Conservation (phyloP, 2,888 invertebrate species). For the Meta bourneti region DNA sequence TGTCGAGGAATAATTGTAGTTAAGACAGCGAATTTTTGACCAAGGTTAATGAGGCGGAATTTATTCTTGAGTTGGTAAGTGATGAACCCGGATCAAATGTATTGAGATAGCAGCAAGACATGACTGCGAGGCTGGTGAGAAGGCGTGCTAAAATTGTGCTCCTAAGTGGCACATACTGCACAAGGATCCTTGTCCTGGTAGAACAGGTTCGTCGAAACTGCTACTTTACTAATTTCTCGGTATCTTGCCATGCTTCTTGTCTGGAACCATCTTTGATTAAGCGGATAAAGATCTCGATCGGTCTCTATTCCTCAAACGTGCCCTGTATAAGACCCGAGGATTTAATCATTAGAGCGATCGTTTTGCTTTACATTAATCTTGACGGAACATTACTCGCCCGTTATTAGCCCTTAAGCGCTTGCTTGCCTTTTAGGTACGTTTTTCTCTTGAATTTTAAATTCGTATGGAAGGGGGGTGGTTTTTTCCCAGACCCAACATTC, state of each 20-base stretch:
- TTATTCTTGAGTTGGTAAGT: slow-evolving; percentile 45
- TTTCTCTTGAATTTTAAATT: slow-evolving; percentile 44
- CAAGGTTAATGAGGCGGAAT: slow-evolving; percentile 52
- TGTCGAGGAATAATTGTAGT: neutral
- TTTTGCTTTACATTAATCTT: slow-evolving; percentile 60
- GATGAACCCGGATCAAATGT: slow-evolving; percentile 68
- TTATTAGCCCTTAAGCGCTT: slow-evolving; percentile 34
- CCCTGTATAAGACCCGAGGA: slow-evolving; percentile 44
- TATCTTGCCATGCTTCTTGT: slow-evolving; percentile 47
- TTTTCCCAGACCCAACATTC: slow-evolving; percentile 39
- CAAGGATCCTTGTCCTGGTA: slow-evolving; percentile 46
- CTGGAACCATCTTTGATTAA: slow-evolving; percentile 58
- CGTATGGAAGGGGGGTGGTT: slow-evolving; percentile 11
- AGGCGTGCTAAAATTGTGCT: slow-evolving; percentile 67
- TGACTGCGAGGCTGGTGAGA: slow-evolving; percentile 28
- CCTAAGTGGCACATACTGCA: slow-evolving; percentile 66
- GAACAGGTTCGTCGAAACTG: slow-evolving; percentile 61
- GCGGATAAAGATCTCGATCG: slow-evolving; percentile 65
- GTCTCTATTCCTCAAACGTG: slow-evolving; percentile 30
- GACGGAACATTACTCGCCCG: slow-evolving; percentile 27
- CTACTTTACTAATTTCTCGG: slow-evolving; percentile 59
- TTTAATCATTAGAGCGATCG: slow-evolving; percentile 63
- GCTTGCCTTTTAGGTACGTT: neutral
- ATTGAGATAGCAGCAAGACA: slow-evolving; percentile 31
- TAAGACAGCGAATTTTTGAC: slow-evolving; percentile 1